phyloP scores from a whole-genome alignment of 2,113 vertebrate species.

The Mirounga angustirostris region DNA sequence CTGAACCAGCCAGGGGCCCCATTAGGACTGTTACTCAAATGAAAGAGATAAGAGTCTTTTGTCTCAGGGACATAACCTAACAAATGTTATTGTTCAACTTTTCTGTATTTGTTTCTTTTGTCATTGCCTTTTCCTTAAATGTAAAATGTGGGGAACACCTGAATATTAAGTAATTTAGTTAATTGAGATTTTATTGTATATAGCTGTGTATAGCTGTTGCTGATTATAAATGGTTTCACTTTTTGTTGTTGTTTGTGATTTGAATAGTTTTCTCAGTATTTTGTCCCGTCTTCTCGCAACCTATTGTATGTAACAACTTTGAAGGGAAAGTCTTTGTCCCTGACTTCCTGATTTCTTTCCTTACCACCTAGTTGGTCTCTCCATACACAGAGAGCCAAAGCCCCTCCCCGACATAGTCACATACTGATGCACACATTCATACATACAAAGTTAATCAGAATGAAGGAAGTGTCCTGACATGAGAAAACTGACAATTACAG shows the following conservation, averaged over 20 bases:
- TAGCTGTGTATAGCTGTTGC: neutral
- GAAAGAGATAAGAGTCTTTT: neutral
- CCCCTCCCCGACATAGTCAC: neutral
- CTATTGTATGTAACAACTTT: neutral
- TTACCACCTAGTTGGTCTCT: neutral
- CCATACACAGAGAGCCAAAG: neutral
- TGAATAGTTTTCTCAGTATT: neutral
- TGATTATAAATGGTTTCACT: neutral
- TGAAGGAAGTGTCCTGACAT: neutral
- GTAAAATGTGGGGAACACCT: neutral
- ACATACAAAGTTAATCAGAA: neutral
- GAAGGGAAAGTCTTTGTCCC: neutral
- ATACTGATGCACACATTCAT: neutral
- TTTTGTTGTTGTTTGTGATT: neutral
- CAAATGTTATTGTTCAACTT: neutral
- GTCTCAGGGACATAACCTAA: neutral
- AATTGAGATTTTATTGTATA: neutral
- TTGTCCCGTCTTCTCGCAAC: neutral
- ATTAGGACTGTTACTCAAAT: neutral
- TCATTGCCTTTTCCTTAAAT: neutral
- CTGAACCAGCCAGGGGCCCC: neutral
- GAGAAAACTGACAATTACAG: neutral
- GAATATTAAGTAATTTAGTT: neutral
- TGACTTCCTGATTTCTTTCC: neutral
- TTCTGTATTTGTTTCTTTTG: neutral